Evolutionary conservation across 2,888 invertebrate genomes (phyloP).

Genomic region (Anthrax anthrax): DNA sequence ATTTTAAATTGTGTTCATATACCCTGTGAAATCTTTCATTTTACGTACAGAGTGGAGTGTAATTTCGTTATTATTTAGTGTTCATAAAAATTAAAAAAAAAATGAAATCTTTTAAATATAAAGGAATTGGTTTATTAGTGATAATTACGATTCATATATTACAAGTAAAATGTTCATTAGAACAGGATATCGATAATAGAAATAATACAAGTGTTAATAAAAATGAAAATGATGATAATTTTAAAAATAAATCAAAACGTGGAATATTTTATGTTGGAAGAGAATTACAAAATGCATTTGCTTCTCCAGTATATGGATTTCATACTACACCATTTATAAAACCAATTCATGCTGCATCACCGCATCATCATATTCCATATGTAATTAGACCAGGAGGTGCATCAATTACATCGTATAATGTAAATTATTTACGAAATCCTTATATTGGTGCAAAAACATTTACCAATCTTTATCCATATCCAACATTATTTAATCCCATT

Average conservation of each 20-base stretch:
- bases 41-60: background rate
- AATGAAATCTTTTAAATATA: background rate
- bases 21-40: too few relatives aligned
- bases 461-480: background rate
- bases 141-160: background rate
- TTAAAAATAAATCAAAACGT: slow-evolving; percentile 3
- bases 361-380: background rate
- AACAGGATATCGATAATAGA: too few relatives aligned
- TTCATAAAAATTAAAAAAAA: too few relatives aligned
- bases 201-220: background rate
- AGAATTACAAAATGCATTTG: slow-evolving; percentile 3
- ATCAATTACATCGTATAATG: slow-evolving; percentile 7
- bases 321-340: background rate
- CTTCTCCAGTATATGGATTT: slow-evolving; percentile 5
- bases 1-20: too few relatives aligned
- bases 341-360: background rate
- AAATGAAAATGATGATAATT: background rate
- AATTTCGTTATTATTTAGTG: too few relatives aligned
- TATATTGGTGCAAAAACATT: slow-evolving; percentile 1
- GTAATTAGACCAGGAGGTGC: slow-evolving; percentile 8
- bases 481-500: background rate
- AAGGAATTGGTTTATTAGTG: background rate
- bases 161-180: background rate
- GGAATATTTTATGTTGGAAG: slow-evolving; percentile 2
- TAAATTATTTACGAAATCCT: slow-evolving; percentile 8